Percentiles rank a stretch among this genome's conserved stretches.
These are phyloP conservation scores for Lethenteron camtschaticum DNA, from an alignment of 2,113 vertebrate species.

Conservation along the genomic window DNA sequence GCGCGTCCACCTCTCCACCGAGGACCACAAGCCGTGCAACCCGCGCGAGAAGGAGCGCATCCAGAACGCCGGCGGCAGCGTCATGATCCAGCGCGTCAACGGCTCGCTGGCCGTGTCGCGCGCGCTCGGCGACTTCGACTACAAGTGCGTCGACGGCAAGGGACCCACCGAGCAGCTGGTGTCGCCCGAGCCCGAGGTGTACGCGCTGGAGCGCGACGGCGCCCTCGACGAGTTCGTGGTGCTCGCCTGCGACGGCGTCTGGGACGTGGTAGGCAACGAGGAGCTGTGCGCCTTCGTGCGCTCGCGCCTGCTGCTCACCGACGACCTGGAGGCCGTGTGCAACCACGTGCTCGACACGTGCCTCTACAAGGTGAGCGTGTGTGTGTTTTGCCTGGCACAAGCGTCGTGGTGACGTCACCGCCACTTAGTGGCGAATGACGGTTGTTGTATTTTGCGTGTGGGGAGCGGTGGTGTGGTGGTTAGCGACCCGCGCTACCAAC, in stretches of 20 bases:
- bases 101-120: slow-evolving; percentile 44
- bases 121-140: slow-evolving; percentile 40
- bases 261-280: slow-evolving; percentile 35
- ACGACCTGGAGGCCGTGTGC: slow-evolving; percentile 36
- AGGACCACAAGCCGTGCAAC: slow-evolving; percentile 41
- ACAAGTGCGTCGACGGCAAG: slow-evolving; percentile 36
- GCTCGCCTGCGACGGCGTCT: slow-evolving; percentile 42
- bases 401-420: no score
- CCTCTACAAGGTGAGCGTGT: slow-evolving; percentile 34
- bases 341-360: slow-evolving; percentile 36
- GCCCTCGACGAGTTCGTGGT: slow-evolving; percentile 36
- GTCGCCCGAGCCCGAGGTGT: slow-evolving; percentile 41
- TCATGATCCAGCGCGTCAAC: slow-evolving; percentile 32
- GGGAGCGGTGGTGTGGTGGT: no score
- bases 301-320: slow-evolving; percentile 28
- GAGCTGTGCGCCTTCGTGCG: slow-evolving; percentile 31
- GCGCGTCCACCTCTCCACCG: slow-evolving; percentile 32
- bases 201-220: slow-evolving; percentile 21
- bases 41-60: slow-evolving; percentile 40
- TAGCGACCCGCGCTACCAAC: no score
- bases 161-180: slow-evolving; percentile 38
- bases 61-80: slow-evolving; percentile 36
- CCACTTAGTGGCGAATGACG: no score
- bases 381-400: no score
- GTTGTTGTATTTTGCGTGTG: no score